Evolutionary conservation across 2,113 vertebrate genomes (phyloP), one percentile per base, ranked within the genome.

Genomic region (Delphinus delphis): DNA sequence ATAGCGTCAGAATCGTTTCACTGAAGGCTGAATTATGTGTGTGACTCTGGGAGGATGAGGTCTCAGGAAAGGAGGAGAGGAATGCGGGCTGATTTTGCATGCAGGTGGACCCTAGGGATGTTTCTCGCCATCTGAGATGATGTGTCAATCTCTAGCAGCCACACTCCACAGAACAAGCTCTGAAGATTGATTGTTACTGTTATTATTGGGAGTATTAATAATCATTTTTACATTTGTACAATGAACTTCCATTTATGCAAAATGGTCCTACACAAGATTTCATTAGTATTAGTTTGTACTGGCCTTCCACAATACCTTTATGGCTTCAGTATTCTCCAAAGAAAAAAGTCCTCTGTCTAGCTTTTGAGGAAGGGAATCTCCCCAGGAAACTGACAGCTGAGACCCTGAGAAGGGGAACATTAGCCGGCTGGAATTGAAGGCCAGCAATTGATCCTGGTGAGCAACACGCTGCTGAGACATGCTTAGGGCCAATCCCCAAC

Each of bases 1-100:
- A 31, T 83, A 96, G 53, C n/a, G 0, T 97, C 88, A 94, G 93
- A 95, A 95, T 97, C 68, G 86, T 96, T 94, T 97, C 90, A 79
- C 71, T 79, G 28, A 97, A 91, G 76, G 94, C 86, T 97, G 82
- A 97, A 96, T 97, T 97, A 80, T 80, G 82, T 93, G 88, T 87
- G 50, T 97, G 79, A 95, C 67, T 96, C 70, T 79, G 71, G 33
- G 93, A 96, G 44, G 91, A 88, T 83, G 77, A 93, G 41, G 62
- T 88, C 93, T 53, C 67, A 41, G 86, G 58, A 71, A 90, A 93
- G 36, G 23, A 31, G 60, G 47, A 82, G 65, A 92, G 81, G 84
- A 73, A 92, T 67, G 14, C 12, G 9, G 81, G 80, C 84, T 93
- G 92, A 83, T 86, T 79, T 77, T 67, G 33, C 38, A 74, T 89